phyloP scores from a whole-genome alignment of 2,888 invertebrate species.

The Andrena fulva region DNA sequence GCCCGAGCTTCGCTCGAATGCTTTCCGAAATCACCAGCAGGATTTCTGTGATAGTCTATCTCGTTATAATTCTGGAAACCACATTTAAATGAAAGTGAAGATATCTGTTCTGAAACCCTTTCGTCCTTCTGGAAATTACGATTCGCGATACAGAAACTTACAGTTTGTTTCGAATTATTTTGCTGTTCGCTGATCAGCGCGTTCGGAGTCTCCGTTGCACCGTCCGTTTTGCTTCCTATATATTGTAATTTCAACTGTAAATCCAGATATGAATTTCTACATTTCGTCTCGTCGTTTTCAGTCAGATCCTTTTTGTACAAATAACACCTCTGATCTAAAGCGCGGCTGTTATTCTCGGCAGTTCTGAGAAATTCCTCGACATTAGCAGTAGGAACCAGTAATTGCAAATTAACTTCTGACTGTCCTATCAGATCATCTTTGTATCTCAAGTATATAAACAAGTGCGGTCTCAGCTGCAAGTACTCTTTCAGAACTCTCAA shows the following conservation, averaged over 20 bases:
- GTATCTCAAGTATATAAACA: constrained; percentile 85
- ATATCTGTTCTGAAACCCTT: neutral
- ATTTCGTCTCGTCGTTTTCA: constrained; percentile 38
- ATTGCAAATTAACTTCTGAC: constrained; percentile 85
- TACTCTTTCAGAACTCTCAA: constrained; percentile 85
- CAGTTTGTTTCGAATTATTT: constrained; percentile 37
- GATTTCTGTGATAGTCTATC: constrained; percentile 75
- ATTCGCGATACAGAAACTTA: constrained; percentile 22
- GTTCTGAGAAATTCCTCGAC: constrained; percentile 82
- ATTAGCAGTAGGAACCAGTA: constrained; percentile 85
- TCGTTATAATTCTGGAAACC: constrained; percentile 67
- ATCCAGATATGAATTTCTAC: constrained; percentile 85
- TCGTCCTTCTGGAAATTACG: neutral
- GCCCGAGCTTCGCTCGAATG: constrained; percentile 14
- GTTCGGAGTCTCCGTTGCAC: constrained; percentile 20
- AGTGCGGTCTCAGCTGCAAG: constrained; percentile 85
- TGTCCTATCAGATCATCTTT: constrained; percentile 84
- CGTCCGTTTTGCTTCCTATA: constrained; percentile 71
- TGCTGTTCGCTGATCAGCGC: constrained; percentile 19
- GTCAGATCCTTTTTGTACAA: constrained; percentile 67
- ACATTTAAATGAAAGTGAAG: neutral
- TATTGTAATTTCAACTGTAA: constrained; percentile 86
- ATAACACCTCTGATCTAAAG: constrained; percentile 83
- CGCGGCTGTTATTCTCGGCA: constrained; percentile 82
- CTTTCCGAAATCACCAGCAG: constrained; percentile 74